These are phyloP conservation scores for Drosophila neocordata DNA, from an alignment of 1,140 invertebrate genomes.

Conservation along the genomic window DNA sequence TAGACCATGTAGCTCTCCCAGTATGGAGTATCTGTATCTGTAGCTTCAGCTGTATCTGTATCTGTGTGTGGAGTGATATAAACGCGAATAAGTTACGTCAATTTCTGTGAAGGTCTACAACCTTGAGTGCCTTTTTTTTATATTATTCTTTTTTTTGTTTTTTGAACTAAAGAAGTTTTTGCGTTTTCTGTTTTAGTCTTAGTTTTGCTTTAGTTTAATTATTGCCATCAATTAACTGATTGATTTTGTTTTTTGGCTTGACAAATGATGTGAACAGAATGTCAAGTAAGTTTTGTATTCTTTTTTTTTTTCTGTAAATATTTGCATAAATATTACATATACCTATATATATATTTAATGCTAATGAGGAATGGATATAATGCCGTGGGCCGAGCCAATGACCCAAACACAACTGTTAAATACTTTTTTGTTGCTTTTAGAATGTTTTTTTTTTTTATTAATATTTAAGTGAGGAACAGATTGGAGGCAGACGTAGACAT, in stretches of 20 bases:
- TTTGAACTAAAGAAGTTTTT: slow-evolving; percentile 13
- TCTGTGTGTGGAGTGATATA: slow-evolving; percentile 60
- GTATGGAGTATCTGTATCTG: slow-evolving; percentile 25
- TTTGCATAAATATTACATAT: slow-evolving; percentile 76
- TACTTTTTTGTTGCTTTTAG: slow-evolving; percentile 32
- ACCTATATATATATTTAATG: slow-evolving; percentile 61
- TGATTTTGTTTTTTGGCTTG: slow-evolving; percentile 36
- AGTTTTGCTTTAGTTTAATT: slow-evolving; percentile 60
- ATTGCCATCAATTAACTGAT: slow-evolving; percentile 71
- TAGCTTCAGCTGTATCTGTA: slow-evolving; percentile 14
- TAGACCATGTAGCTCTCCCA: slow-evolving; percentile 18
- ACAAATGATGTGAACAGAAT: slow-evolving; percentile 69
- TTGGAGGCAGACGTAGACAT: not conserved
- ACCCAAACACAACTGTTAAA: slow-evolving; percentile 62
- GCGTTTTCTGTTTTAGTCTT: not conserved
- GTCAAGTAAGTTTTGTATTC: slow-evolving; percentile 4
- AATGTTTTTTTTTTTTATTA: slow-evolving; percentile 21
- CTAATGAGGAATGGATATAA: slow-evolving; percentile 53
- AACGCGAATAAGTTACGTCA: slow-evolving; percentile 79
- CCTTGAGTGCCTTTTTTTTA: slow-evolving; percentile 41
- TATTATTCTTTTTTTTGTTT: too few relatives aligned
- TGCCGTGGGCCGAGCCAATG: slow-evolving; percentile 55
- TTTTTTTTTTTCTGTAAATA: slow-evolving; percentile 46
- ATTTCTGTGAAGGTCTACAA: slow-evolving; percentile 73
- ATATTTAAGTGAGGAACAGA: not conserved